Conservation (phyloP, 2,888 invertebrate species). For the Apantesis nais region DNA sequence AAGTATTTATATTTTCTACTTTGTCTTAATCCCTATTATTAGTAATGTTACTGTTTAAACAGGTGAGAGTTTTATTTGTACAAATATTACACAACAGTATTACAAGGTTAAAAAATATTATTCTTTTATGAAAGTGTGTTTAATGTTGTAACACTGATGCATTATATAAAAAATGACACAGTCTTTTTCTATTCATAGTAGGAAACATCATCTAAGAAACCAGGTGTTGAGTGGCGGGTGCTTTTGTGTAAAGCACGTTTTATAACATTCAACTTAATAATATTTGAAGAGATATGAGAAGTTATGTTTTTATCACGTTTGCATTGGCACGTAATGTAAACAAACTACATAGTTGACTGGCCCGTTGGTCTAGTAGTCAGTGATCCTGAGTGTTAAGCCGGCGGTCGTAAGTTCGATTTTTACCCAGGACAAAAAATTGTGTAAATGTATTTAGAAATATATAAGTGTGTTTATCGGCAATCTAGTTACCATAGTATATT, state of each 20-base stretch:
- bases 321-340: not conserved
- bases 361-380: no score
- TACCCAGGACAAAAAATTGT: no score
- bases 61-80: not conserved
- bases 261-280: not conserved
- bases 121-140: not conserved
- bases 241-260: not conserved
- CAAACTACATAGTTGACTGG: no score
- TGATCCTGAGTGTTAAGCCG: no score
- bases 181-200: constrained; percentile 2
- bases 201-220: not conserved
- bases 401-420: no score
- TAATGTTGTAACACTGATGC: not conserved
- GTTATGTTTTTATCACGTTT: not conserved
- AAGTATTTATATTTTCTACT: not conserved
- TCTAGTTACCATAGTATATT: no score
- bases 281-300: not conserved
- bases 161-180: not conserved
- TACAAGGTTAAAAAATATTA: not conserved
- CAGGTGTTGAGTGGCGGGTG: not conserved
- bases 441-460: no score
- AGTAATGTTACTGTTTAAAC: constrained; percentile 9
- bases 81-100: not conserved
- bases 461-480: no score
- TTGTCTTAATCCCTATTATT: not conserved